phyloP scores from a whole-genome alignment of 1,140 invertebrate species.

The Lutraria rhynchaena region DNA sequence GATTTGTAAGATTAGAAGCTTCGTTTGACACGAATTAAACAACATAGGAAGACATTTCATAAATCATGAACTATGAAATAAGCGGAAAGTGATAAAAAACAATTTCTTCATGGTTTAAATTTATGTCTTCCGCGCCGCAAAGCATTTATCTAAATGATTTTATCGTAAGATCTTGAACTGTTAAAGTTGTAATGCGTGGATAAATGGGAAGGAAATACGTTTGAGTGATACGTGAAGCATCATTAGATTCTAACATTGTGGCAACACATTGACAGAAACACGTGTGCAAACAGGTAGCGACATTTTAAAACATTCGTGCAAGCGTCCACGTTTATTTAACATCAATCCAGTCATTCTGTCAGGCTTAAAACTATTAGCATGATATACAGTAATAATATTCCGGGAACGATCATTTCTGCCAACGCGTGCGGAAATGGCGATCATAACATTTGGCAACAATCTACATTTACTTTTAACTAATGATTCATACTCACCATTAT shows the following conservation, averaged over 20 bases:
- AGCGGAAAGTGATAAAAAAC: constrained; percentile 8
- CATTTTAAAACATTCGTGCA: too few species aligned
- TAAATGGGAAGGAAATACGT: not conserved
- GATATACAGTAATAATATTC: too few species aligned
- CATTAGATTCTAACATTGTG: not conserved
- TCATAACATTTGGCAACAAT: too few species aligned
- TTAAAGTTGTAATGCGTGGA: not conserved
- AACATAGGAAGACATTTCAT: constrained; percentile 6
- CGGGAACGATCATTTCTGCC: too few species aligned
- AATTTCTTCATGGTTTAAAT: not conserved
- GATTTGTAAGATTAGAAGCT: constrained; percentile 21
- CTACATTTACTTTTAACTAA: too few species aligned
- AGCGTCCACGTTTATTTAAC: too few species aligned
- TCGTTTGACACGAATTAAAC: constrained; percentile 15
- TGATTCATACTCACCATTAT: too few species aligned
- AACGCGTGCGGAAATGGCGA: too few species aligned
- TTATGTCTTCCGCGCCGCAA: constrained; percentile 7
- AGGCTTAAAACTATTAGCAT: too few species aligned
- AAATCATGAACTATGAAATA: constrained; percentile 4
- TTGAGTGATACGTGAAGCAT: not conserved
- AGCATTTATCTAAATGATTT: constrained; percentile 17
- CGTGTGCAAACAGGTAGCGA: too few species aligned
- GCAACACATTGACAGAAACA: too few species aligned
- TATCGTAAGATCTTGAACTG: not conserved
- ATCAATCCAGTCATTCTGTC: too few species aligned